Evolutionary conservation across 2,113 vertebrate genomes (phyloP).

Genomic region (Vimba vimba): DNA sequence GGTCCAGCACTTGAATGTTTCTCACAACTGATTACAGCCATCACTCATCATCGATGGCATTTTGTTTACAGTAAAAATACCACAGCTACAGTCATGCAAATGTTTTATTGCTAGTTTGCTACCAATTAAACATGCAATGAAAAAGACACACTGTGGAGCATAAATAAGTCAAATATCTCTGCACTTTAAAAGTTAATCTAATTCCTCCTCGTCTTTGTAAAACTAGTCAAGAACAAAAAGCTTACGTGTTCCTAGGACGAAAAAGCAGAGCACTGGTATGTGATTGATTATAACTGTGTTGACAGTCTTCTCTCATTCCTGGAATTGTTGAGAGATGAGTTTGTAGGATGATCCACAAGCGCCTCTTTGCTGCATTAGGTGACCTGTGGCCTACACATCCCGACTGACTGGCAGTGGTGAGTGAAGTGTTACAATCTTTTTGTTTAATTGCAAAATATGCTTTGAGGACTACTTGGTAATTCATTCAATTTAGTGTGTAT

Average conservation of each 20-base stretch:
- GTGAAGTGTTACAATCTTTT: not conserved
- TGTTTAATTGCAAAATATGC: not conserved
- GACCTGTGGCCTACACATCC: not conserved
- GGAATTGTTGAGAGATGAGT: constrained; percentile 40
- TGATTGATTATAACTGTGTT: constrained; percentile 12
- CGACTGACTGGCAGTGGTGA: not conserved
- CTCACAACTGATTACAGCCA: constrained; percentile 28
- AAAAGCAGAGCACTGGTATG: not conserved
- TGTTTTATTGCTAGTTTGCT: not conserved
- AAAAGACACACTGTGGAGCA: not conserved
- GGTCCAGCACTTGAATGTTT: not conserved
- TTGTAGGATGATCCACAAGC: not conserved
- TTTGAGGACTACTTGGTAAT: not conserved
- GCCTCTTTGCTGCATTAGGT: constrained; percentile 5
- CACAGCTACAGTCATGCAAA: not conserved
- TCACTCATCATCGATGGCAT: not conserved
- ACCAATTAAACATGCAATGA: not conserved
- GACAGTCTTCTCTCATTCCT: constrained; percentile 44
- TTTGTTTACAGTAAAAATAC: constrained; percentile 26
- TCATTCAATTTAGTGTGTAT: not conserved
- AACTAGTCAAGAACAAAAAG: constrained; percentile 17
- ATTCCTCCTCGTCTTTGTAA: not conserved
- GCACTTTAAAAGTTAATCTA: not conserved
- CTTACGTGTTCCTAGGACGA: not conserved
- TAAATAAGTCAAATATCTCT: not conserved